phyloP scores from a whole-genome alignment of 2,888 invertebrate species.

The Bugula neritina region DNA sequence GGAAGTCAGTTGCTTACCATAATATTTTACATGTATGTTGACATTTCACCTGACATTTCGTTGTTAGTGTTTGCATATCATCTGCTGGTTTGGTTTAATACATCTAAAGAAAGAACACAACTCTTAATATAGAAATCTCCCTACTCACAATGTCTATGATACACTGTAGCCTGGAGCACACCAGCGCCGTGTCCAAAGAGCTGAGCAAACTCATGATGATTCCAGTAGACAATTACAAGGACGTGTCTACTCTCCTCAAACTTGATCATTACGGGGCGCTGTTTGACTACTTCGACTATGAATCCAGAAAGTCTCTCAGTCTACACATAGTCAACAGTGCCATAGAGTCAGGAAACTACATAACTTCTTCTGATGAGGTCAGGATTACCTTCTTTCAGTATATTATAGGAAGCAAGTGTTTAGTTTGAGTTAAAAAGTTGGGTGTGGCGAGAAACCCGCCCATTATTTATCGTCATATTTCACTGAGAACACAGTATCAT shows the following conservation, averaged over 20 bases:
- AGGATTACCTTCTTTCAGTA: not conserved
- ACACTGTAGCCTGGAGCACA: slow-evolving; percentile 50
- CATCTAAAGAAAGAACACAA: no score
- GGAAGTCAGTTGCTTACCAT: no score
- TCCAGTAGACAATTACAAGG: slow-evolving; percentile 89
- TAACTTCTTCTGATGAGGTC: slow-evolving; percentile 82
- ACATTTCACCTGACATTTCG: no score
- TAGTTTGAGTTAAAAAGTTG: no score
- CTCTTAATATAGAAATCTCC: no score
- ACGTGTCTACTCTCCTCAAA: slow-evolving; percentile 77
- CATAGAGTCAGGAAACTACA: slow-evolving; percentile 78
- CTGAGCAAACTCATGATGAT: slow-evolving; percentile 85
- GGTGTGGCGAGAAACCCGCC: no score
- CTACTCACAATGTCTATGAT: no score
- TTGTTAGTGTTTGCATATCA: no score
- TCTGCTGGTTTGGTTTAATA: no score
- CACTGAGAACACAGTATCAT: no score
- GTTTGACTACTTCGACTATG: slow-evolving; percentile 78
- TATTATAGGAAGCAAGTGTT: not conserved
- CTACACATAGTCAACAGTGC: slow-evolving; percentile 83
- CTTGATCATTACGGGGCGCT: slow-evolving; percentile 80
- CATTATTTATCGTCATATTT: no score
- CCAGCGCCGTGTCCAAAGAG: slow-evolving; percentile 73
- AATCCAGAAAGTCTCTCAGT: slow-evolving; percentile 75
- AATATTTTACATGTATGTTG: no score